A percentile compares a stretch with the other conserved stretches of the same genome.
Conservation (phyloP, 2,113 vertebrate genomes). For the Struthidea cinerea region DNA sequence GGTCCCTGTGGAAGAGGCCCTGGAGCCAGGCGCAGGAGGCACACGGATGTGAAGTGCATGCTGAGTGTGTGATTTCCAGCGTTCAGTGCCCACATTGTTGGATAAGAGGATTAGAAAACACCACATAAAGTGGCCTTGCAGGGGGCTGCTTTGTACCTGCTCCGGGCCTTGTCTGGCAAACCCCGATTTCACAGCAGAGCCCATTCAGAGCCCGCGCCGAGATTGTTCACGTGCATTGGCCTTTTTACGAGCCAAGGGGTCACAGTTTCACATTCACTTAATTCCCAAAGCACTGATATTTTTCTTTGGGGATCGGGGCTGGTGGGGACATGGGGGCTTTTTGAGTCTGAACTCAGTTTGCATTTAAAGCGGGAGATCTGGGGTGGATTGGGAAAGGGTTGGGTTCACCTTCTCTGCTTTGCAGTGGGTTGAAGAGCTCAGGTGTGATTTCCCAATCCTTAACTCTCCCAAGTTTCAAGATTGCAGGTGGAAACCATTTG, state of each 20-base stretch:
- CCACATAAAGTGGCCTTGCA: slow-evolving; percentile 38
- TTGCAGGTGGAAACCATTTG: neutral
- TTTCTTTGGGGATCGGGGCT: neutral
- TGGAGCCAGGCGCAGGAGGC: neutral
- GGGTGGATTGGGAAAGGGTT: neutral
- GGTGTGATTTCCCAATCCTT: neutral
- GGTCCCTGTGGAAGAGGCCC: neutral
- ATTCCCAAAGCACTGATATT: slow-evolving; percentile 42
- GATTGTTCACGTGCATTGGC: slow-evolving; percentile 71
- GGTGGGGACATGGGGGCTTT: neutral
- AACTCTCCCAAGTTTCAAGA: neutral
- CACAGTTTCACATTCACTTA: slow-evolving; percentile 61
- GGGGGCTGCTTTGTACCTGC: slow-evolving; percentile 64
- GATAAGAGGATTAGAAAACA: slow-evolving; percentile 63
- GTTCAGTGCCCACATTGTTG: slow-evolving; percentile 47
- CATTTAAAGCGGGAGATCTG: neutral
- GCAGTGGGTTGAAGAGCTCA: neutral
- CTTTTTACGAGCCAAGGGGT: slow-evolving; percentile 56
- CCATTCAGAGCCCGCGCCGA: neutral
- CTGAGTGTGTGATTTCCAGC: slow-evolving; percentile 53
- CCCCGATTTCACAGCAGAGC: slow-evolving; percentile 7
- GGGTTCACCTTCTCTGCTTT: neutral
- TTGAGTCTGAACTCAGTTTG: neutral
- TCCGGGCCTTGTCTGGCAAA: slow-evolving; percentile 41
- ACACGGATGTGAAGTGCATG: neutral